phyloP scores from a whole-genome alignment of 2,113 vertebrate genomes.

The Bettongia penicillata region DNA sequence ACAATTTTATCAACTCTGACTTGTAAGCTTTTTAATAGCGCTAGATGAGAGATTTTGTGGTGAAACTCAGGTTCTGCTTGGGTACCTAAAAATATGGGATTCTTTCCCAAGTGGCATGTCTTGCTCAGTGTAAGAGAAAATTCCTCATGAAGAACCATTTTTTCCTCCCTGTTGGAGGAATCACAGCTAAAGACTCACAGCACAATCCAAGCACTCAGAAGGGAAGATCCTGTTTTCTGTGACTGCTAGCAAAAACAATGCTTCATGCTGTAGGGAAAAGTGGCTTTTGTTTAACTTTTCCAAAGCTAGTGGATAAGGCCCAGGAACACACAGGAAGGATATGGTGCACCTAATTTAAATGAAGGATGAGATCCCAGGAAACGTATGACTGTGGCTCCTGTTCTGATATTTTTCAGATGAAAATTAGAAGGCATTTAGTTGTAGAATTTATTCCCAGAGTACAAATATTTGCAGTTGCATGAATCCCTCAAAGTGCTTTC shows the following conservation, averaged over 20 bases:
- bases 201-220: constrained; percentile 18
- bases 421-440: constrained; percentile 31
- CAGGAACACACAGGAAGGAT: background rate
- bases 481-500: constrained; percentile 18
- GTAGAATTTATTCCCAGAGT: constrained; percentile 20
- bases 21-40: background rate
- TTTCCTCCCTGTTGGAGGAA: background rate
- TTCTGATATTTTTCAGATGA: constrained; percentile 10
- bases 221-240: background rate
- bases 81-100: constrained; percentile 31
- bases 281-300: constrained; percentile 9
- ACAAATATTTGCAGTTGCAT: constrained; percentile 4
- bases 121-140: background rate
- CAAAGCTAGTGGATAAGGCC: background rate
- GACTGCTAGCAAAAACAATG: constrained; percentile 22
- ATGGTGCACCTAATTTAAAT: background rate
- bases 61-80: background rate
- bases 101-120: background rate
- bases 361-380: background rate
- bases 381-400: background rate
- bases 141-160: background rate
- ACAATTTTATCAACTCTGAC: background rate
- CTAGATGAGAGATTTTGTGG: background rate
- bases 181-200: background rate
- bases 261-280: constrained; percentile 5